Evolutionary conservation across 2,888 invertebrate species (phyloP).

Genomic region (Pristionchus entomophagus): DNA sequence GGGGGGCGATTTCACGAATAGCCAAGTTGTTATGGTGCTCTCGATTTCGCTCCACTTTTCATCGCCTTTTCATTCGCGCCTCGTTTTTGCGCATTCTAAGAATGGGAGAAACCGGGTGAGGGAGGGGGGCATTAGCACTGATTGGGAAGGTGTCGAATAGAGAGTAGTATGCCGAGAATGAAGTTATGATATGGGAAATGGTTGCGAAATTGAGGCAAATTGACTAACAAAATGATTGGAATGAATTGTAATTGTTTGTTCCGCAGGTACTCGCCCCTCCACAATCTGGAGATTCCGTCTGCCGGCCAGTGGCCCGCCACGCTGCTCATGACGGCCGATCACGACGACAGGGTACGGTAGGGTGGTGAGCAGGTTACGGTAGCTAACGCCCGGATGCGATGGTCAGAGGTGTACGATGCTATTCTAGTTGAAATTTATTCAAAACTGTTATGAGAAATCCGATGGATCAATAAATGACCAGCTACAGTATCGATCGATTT

Average conservation of each 20-base stretch:
- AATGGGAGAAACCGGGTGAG: neutral
- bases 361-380: neutral
- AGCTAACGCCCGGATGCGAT: neutral
- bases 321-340: constrained; percentile 84
- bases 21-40: too few relatives aligned
- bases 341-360: constrained; percentile 53
- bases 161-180: neutral
- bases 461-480: too few relatives aligned
- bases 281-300: constrained; percentile 86
- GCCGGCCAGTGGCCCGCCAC: constrained; percentile 88
- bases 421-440: neutral
- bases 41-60: too few relatives aligned
- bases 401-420: neutral
- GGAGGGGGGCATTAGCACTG: neutral
- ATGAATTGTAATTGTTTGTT: neutral
- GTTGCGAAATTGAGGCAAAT: neutral
- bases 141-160: neutral
- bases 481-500: constrained; percentile 82
- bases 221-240: neutral
- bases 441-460: neutral
- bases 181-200: neutral
- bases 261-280: constrained; percentile 87
- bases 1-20: too few relatives aligned
- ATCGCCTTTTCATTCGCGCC: too few relatives aligned
- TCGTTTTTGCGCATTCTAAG: neutral